Evolutionary conservation across 2,113 vertebrate species (phyloP), one percentile per base, ranked within the genome.

Genomic region (Camelus dromedarius): DNA sequence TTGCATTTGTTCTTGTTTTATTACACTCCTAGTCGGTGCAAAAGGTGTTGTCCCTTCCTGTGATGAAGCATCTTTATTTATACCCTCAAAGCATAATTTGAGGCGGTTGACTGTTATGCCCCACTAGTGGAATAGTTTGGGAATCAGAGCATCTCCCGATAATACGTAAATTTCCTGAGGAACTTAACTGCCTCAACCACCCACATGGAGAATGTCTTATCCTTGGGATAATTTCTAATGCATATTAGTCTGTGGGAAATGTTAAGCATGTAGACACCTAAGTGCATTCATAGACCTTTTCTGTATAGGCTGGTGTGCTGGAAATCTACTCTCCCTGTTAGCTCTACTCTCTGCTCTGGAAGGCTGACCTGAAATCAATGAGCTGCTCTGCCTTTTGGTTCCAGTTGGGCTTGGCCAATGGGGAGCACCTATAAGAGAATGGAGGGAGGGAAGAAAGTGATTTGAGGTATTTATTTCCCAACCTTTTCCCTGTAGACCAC

Each of bases 1-100:
- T 90, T 91, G 46, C 24, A 46, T 80, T 72, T 82, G 79, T 64
- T 92, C 46, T 84, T 64, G 84, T 60, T 90, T 92, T 83, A 56
- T 60, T 83, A 32, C 8, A 16, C 20, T 91, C n/a, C n/a, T 22
- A 4, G 18, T 32, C 35, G 6, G 22, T 67, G 10, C 38, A 86
- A 72, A 77, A 28, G 4, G 2, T 42, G 28, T 46, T 56, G 10
- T 35, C 30, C 86, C 26, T 67, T 70, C 28, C 64, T 35, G 26
- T 30, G 32, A 22, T 24, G 16, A 58, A 14, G 32, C 18, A 8
- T 66, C 22, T n/a, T 12, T 26, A 60, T 35, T 66, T 89, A 58
- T 30, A 6, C 3, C 14, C 32, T 46, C 15, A 52, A 52, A 82
- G 85, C 9, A 35, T 58, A 42, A 35, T 32, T 10, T 50, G 32